phyloP scores from a whole-genome alignment of 2,888 invertebrate species.

The Uloborus plumipes region DNA sequence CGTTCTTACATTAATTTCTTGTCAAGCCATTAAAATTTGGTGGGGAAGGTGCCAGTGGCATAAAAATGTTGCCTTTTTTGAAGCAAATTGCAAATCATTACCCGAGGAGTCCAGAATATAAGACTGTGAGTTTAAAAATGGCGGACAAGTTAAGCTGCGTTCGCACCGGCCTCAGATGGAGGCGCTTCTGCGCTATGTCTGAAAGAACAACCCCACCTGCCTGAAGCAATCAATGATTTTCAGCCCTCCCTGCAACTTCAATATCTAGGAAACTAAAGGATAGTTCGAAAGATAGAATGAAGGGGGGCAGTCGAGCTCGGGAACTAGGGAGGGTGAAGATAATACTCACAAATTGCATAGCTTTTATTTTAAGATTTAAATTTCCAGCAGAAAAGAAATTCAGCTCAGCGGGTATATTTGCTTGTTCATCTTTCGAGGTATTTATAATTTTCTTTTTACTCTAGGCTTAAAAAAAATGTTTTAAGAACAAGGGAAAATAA shows the following conservation, averaged over 20 bases:
- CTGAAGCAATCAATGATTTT: slow-evolving; percentile 57
- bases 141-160: too few species aligned
- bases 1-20: too few species aligned
- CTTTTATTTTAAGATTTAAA: slow-evolving; percentile 60
- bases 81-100: too few species aligned
- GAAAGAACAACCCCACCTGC: slow-evolving; percentile 36
- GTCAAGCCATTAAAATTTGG: too few species aligned
- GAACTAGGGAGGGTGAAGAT: slow-evolving; percentile 6
- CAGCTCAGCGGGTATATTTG: slow-evolving; percentile 8
- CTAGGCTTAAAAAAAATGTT: too few species aligned
- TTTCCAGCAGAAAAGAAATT: slow-evolving; percentile 12
- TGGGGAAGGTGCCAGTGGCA: too few species aligned
- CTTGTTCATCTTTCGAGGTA: slow-evolving; percentile 26
- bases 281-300: slow-evolving; percentile 27
- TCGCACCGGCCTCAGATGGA: neutral
- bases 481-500: slow-evolving; percentile 5
- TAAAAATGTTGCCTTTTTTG: too few species aligned
- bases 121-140: too few species aligned
- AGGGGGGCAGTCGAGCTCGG: slow-evolving; percentile 2
- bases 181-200: slow-evolving; percentile 35
- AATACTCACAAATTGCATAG: slow-evolving; percentile 56
- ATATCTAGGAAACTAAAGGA: slow-evolving; percentile 47
- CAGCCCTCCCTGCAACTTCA: slow-evolving; percentile 24
- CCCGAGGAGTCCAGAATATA: too few species aligned
- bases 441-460: slow-evolving; percentile 33